Conservation (phyloP, 2,888 invertebrate genomes). For the Epiblema foenella region DNA sequence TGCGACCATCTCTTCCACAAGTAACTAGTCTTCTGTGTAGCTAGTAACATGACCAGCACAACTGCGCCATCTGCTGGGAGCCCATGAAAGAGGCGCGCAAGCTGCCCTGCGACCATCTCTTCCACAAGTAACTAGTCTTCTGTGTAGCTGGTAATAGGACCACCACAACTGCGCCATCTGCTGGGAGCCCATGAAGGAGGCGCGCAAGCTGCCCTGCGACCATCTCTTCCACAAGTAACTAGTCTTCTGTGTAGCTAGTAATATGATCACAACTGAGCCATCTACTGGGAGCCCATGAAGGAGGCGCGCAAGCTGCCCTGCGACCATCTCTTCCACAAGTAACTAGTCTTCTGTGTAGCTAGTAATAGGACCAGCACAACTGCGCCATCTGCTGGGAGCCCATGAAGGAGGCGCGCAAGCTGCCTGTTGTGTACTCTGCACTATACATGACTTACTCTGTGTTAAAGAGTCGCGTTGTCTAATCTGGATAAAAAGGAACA, state of each 20-base stretch:
- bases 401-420: constrained; percentile 92
- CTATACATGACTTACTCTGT: too few relatives aligned
- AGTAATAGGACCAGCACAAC: constrained; percentile 92
- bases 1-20: constrained; percentile 95
- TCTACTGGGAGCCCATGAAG: constrained; percentile 97
- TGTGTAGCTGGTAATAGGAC: too few relatives aligned
- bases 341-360: too few relatives aligned
- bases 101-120: constrained; percentile 93
- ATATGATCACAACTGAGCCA: constrained; percentile 95
- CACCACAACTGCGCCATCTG: constrained; percentile 96
- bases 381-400: constrained; percentile 98
- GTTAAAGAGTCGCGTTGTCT: too few relatives aligned
- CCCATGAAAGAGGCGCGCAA: constrained; percentile 93
- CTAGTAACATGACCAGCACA: constrained; percentile 91
- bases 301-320: constrained; percentile 93
- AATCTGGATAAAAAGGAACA: too few relatives aligned
- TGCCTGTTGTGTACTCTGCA: too few relatives aligned
- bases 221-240: constrained; percentile 95
- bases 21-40: too few relatives aligned
- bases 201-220: constrained; percentile 92
- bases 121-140: constrained; percentile 95
- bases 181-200: constrained; percentile 95
- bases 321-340: constrained; percentile 94
- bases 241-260: too few relatives aligned
- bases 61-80: constrained; percentile 97